These are phyloP conservation scores for Sisyra nigra DNA, from an alignment of 2,888 invertebrate species.

Conservation along the genomic window DNA sequence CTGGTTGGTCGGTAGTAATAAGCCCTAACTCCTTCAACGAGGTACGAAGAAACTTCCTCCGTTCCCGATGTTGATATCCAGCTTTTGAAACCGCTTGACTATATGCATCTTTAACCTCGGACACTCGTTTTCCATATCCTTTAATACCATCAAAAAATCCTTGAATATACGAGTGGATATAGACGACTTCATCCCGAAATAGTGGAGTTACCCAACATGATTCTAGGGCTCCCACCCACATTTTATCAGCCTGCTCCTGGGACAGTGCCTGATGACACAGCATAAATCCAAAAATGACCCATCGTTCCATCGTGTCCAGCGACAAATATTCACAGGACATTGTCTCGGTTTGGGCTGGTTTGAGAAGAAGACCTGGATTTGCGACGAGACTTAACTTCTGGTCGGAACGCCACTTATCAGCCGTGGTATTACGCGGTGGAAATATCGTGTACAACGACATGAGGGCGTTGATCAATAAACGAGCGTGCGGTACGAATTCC, in stretches of 20 bases:
- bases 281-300: slow-evolving; percentile 91
- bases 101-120: slow-evolving; percentile 93
- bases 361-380: slow-evolving; percentile 85
- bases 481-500: slow-evolving; percentile 90
- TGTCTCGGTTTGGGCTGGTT: slow-evolving; percentile 86
- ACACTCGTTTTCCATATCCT: slow-evolving; percentile 80
- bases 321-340: slow-evolving; percentile 98
- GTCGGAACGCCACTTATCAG: slow-evolving; percentile 88
- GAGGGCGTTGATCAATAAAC: slow-evolving; percentile 70
- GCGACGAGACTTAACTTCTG: slow-evolving; percentile 87
- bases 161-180: slow-evolving; percentile 83
- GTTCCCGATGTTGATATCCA: slow-evolving; percentile 81
- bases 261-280: slow-evolving; percentile 80
- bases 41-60: slow-evolving; percentile 89
- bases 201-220: slow-evolving; percentile 88
- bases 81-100: slow-evolving; percentile 81
- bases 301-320: slow-evolving; percentile 86
- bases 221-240: slow-evolving; percentile 86
- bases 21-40: slow-evolving; percentile 89
- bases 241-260: slow-evolving; percentile 60
- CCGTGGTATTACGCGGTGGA: slow-evolving; percentile 75
- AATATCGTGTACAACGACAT: slow-evolving; percentile 80
- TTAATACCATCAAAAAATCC: slow-evolving; percentile 89
- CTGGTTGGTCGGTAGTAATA: slow-evolving; percentile 95
- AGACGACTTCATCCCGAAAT: slow-evolving; percentile 93